Conservation (phyloP, 2,113 vertebrate species). For the Formicarius rufipectus region DNA sequence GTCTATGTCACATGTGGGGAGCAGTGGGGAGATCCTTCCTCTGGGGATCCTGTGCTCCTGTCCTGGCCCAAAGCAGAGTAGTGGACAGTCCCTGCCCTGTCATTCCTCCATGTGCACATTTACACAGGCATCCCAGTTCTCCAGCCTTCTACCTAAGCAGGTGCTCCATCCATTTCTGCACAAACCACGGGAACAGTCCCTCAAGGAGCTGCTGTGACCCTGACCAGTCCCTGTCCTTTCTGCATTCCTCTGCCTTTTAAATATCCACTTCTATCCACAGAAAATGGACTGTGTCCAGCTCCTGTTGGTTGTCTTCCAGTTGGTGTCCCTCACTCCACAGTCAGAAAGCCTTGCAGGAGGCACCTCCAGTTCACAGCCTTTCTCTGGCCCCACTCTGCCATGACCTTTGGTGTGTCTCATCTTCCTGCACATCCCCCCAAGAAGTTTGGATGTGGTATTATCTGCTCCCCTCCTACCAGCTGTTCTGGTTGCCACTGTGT, state of each 20-base stretch:
- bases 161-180: background rate
- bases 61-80: background rate
- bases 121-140: background rate
- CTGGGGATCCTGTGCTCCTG: background rate
- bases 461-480: background rate
- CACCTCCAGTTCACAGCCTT: background rate
- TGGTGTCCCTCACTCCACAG: background rate
- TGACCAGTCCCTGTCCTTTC: background rate
- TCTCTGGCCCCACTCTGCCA: background rate
- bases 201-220: background rate
- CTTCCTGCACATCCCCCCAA: background rate
- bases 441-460: background rate
- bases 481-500: background rate
- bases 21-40: background rate
- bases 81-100: background rate
- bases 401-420: background rate
- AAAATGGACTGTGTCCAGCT: background rate
- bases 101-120: background rate
- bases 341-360: background rate
- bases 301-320: background rate
- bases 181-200: background rate
- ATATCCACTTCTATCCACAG: background rate
- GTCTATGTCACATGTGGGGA: background rate
- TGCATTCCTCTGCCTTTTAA: background rate
- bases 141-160: background rate